Conservation (phyloP, 2,888 invertebrate species). For the Tuberolachnus salignus region DNA sequence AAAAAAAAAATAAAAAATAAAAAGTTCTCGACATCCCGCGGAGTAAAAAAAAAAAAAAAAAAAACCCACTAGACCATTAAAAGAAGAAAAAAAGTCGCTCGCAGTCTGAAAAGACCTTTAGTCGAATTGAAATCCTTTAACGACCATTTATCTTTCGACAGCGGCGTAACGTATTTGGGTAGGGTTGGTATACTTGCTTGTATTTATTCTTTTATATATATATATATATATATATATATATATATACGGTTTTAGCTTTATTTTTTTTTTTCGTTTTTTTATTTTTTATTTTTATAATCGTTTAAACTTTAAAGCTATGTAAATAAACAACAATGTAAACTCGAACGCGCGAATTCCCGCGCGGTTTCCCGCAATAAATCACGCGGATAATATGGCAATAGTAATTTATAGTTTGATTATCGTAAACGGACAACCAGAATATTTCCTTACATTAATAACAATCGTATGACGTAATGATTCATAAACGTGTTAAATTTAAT, state of each 20-base stretch:
- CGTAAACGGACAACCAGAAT: slow-evolving; percentile 15
- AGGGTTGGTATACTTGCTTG: background rate
- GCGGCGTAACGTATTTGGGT: background rate
- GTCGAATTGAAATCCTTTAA: slow-evolving; percentile 36
- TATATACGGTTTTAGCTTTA: background rate
- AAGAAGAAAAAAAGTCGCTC: too few species aligned
- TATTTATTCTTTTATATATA: too few species aligned
- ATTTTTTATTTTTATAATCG: slow-evolving; percentile 12
- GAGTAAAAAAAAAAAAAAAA: background rate
- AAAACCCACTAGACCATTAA: background rate
- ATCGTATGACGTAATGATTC: too few species aligned
- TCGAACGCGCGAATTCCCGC: slow-evolving; percentile 20
- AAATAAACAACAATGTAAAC: slow-evolving; percentile 4
- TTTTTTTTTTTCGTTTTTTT: too few species aligned
- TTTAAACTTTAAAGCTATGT: slow-evolving; percentile 29
- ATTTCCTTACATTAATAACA: background rate
- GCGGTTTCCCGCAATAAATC: background rate
- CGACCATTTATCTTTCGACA: slow-evolving; percentile 24
- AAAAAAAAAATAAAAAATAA: slow-evolving; percentile 11
- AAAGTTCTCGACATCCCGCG: background rate
- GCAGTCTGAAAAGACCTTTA: slow-evolving; percentile 6
- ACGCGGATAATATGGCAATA: background rate
- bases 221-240: too few species aligned
- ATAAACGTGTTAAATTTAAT: background rate
- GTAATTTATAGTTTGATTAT: slow-evolving; percentile 44